Evolutionary conservation across 1,140 invertebrate genomes (phyloP).

Genomic region (Heliconius hermathena): DNA sequence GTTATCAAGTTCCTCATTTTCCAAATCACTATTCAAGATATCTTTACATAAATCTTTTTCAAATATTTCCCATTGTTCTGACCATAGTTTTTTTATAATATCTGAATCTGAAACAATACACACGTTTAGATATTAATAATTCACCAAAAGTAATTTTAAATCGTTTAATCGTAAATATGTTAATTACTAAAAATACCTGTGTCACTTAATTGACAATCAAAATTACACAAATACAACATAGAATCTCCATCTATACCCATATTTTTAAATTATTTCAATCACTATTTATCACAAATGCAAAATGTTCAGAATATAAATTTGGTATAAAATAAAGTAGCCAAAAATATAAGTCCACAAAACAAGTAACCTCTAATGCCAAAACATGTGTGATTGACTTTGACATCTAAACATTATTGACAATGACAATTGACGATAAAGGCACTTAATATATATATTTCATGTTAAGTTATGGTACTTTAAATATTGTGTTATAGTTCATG

Average conservation of each 20-base stretch:
- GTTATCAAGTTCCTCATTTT: slow-evolving; percentile 44
- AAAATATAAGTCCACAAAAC: background rate
- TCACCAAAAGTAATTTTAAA: background rate
- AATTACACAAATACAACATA: slow-evolving; percentile 64
- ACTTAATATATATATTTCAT: background rate
- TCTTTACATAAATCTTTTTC: slow-evolving; percentile 55
- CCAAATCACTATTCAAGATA: slow-evolving; percentile 47
- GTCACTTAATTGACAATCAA: slow-evolving; percentile 56
- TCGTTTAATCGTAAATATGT: background rate
- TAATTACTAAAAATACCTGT: slow-evolving; percentile 43
- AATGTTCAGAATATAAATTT: background rate
- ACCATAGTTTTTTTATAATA: slow-evolving; percentile 59
- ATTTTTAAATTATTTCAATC: slow-evolving; percentile 22
- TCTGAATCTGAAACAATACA: slow-evolving; percentile 25
- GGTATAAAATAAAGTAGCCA: background rate
- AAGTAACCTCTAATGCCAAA: slow-evolving; percentile 5
- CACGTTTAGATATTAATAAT: background rate
- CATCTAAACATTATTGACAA: background rate
- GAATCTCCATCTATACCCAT: slow-evolving; percentile 20
- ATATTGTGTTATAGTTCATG: no score
- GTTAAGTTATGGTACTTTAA: no score
- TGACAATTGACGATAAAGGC: background rate
- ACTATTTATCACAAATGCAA: background rate
- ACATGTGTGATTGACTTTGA: slow-evolving; percentile 22
- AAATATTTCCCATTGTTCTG: slow-evolving; percentile 58